Base-by-base conservation (phyloP, 2,888 invertebrate genomes). In the Dolichopus griseipennis region DNA sequence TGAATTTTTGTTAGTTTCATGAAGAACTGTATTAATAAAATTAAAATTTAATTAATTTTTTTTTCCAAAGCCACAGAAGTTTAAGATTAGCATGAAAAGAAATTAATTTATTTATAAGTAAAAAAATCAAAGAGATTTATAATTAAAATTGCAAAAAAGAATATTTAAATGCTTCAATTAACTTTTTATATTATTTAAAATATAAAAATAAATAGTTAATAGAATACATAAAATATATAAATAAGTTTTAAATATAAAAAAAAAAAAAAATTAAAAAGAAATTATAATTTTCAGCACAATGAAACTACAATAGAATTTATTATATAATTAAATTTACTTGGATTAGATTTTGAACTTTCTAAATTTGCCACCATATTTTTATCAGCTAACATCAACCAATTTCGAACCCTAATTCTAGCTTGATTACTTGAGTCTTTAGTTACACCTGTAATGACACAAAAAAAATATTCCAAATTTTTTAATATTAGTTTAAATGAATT, bases 331-430 rank as follows among this genome's bases (percentile, higher is more conserved):
- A 61, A 10, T 33, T 65, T 65, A 52, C 41, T 43, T 64, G 78
- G 15, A 52, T 52, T n/a, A 52, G 18, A 18, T 52, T 52, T 52
- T n/a, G n/a, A 76, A 52, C 75, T 75, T 69, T 74, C 77, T 20
- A 79, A 75, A 64, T 79, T 76, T 67, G 79, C 78, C 67, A 63
- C 15, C 9, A 34, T 20, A 37, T n/a, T 64, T 37, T 79, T 77
- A 76, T 81, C 80, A 9, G 81, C 80, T 72, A 81, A 71, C 80
- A 81, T 81, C 61, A 81, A 73, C 80, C 80, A 81, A 71, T 81
- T 80, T 65, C 80, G 79, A n/a, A 81, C 80, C 9, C 80, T 76
- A 66, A 81, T 81, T 64, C 81, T 76, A 63, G 80, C 33, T 71
- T 68, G 67, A 27, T 69, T 20, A 33, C 62, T 37, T 18, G 69